These are phyloP conservation scores for Drosophila sturtevanti DNA, from an alignment of 1,140 invertebrate genomes.

Conservation along the genomic window DNA sequence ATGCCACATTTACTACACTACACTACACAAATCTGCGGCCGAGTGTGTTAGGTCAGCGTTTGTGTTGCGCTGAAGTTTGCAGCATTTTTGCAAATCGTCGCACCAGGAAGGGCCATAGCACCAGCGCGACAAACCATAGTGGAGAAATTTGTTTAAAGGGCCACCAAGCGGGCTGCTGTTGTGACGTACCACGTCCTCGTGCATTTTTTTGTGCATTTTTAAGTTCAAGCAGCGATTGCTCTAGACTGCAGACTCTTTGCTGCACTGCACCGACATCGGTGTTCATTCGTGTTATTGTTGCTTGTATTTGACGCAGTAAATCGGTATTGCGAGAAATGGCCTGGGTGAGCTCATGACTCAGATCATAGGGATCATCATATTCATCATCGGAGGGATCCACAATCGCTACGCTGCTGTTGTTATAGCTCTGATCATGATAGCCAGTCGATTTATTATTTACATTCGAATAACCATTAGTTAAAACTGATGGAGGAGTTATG, in stretches of 20 bases:
- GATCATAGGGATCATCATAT: slow-evolving; percentile 90
- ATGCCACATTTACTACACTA: slow-evolving; percentile 21
- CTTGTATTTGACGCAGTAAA: slow-evolving; percentile 80
- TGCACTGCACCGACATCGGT: slow-evolving; percentile 82
- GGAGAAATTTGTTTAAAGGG: slow-evolving; percentile 84
- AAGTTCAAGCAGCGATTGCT: slow-evolving; percentile 70
- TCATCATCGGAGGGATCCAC: slow-evolving; percentile 89
- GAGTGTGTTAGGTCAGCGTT: slow-evolving; percentile 41
- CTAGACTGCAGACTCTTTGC: slow-evolving; percentile 80
- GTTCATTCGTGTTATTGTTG: slow-evolving; percentile 82
- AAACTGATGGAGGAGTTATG: slow-evolving; percentile 9
- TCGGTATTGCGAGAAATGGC: slow-evolving; percentile 64
- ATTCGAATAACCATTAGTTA: slow-evolving; percentile 53
- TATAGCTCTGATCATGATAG: slow-evolving; percentile 66
- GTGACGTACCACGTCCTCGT: neutral
- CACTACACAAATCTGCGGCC: neutral
- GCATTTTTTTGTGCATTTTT: slow-evolving; percentile 38
- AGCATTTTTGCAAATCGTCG: slow-evolving; percentile 59
- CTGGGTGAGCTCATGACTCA: slow-evolving; percentile 81
- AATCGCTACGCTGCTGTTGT: slow-evolving; percentile 83
- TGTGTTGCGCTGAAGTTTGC: slow-evolving; percentile 36
- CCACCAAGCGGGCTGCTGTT: slow-evolving; percentile 83
- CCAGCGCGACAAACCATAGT: slow-evolving; percentile 84
- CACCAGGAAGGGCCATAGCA: slow-evolving; percentile 86
- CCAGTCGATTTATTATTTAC: slow-evolving; percentile 36